Conservation (phyloP, 2,888 invertebrate species). For the Hoplodrina ambigua region DNA sequence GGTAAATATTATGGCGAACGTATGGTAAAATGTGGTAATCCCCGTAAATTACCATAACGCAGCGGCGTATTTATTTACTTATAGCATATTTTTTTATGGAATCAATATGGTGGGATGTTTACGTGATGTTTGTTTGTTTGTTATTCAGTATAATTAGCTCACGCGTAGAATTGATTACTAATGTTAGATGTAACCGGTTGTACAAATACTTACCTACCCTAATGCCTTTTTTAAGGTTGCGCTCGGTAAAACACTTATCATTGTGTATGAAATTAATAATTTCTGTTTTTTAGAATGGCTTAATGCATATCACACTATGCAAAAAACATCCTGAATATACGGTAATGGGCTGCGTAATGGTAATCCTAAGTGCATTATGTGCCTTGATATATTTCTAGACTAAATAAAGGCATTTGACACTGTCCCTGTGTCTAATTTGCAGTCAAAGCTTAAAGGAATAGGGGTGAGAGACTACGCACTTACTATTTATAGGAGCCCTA, state of each 20-base stretch:
- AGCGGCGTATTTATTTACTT: conserved; percentile 23
- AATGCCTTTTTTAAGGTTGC: not conserved
- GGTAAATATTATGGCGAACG: conserved; percentile 17
- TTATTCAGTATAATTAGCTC: conserved; percentile 33
- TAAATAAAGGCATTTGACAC: not conserved
- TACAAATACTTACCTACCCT: conserved; percentile 27
- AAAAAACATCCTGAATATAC: not conserved
- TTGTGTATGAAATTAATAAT: no score
- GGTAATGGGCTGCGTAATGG: not conserved
- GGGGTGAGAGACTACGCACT: not conserved
- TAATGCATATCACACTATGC: no score
- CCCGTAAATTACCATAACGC: conserved; percentile 17
- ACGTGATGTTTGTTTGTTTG: conserved; percentile 34
- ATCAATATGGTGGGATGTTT: conserved; percentile 21
- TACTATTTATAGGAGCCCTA: not conserved
- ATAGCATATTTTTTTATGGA: conserved; percentile 23
- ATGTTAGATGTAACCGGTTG: not conserved
- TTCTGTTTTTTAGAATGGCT: not conserved
- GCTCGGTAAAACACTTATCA: no score
- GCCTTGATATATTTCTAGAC: not conserved
- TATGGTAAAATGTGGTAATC: conserved; percentile 50
- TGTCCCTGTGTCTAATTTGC: not conserved
- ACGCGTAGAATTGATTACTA: conserved; percentile 24
- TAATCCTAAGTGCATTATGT: no score
- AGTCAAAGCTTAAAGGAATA: not conserved